phyloP scores from a whole-genome alignment of 2,113 vertebrate genomes.

The Grantiella picta region DNA sequence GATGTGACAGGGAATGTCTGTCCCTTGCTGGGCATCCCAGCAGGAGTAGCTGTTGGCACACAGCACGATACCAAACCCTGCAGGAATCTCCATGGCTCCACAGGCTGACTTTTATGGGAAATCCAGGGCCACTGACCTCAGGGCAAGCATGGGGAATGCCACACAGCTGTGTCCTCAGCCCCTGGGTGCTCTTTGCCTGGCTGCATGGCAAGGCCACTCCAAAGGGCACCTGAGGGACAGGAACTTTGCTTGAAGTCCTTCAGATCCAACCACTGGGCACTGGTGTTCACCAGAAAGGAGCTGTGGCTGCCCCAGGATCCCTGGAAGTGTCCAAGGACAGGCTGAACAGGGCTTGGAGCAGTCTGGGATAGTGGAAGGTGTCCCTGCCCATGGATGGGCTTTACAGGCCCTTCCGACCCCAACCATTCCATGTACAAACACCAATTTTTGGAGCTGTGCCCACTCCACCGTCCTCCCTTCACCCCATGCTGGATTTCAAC shows the following conservation, averaged over 20 bases:
- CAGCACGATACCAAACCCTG: rapidly evolving
- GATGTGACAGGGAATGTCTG: too few species aligned
- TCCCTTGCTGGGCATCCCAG: background rate
- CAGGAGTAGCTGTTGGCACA: background rate
- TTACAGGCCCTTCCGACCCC: background rate
- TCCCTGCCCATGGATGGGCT: background rate
- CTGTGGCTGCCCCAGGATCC: background rate
- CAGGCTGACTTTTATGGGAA: background rate
- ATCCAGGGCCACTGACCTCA: background rate
- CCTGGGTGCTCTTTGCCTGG: background rate
- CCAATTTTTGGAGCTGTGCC: background rate
- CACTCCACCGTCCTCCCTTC: background rate
- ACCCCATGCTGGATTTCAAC: background rate
- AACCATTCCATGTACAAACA: background rate
- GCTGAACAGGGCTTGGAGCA: background rate
- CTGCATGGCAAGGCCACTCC: background rate
- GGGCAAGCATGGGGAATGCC: background rate
- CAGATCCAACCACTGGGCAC: rapidly evolving
- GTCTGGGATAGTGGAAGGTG: background rate
- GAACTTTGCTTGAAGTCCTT: background rate
- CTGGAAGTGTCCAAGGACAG: background rate
- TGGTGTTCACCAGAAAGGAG: background rate
- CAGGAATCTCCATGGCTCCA: background rate
- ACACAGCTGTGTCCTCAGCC: background rate
- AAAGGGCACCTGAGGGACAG: background rate